phyloP scores from a whole-genome alignment of 2,797 vertebrate genomes.

The Scyliorhinus canicula region DNA sequence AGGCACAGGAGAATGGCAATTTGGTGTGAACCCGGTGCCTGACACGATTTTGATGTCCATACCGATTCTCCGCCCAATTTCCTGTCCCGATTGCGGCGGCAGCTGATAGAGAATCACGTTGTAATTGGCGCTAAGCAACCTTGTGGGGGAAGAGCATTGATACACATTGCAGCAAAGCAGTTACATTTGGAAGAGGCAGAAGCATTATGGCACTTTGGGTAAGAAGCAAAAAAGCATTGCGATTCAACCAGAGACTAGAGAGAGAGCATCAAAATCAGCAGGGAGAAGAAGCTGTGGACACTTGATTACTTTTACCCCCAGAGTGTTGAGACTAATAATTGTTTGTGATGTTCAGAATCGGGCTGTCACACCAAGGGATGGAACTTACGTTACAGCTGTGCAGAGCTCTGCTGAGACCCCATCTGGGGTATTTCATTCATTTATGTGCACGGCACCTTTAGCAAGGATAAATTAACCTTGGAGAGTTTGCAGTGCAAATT shows the following conservation, averaged over 20 bases:
- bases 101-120: too few relatives aligned
- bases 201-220: neutral
- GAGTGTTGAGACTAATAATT: neutral
- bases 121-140: neutral
- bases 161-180: neutral
- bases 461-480: too few relatives aligned
- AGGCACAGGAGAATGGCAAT: too few relatives aligned
- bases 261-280: neutral
- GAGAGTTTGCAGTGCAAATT: too few relatives aligned
- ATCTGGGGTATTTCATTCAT: too few relatives aligned
- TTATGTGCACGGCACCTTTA: too few relatives aligned
- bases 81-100: too few relatives aligned
- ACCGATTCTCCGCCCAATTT: too few relatives aligned
- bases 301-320: neutral
- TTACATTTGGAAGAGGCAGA: neutral
- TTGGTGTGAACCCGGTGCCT: too few relatives aligned
- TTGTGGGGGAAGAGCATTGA: neutral
- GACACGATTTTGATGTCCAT: too few relatives aligned
- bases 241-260: neutral
- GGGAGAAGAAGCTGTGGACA: neutral
- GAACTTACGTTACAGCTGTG: too few relatives aligned
- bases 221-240: neutral
- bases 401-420: too few relatives aligned
- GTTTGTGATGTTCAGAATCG: neutral
- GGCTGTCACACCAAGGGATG: neutral